Base-by-base conservation (phyloP, 2,888 invertebrate genomes). In the Cantharis rustica region DNA sequence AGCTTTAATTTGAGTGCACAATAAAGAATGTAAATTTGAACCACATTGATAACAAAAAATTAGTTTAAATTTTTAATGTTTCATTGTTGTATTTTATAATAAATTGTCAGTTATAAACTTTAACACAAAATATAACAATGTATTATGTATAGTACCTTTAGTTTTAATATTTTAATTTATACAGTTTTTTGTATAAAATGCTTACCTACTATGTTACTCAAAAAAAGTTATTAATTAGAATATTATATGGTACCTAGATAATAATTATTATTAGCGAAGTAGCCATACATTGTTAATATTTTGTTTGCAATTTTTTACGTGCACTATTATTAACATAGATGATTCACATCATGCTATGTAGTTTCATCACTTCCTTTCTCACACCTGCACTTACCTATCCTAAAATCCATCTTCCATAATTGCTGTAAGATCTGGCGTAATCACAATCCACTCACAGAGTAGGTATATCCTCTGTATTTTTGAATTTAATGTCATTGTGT, bases 301-400 rank as follows among this genome's bases (percentile, higher is more conserved):
- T 66, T 20, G 23, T 66, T 66, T 27, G 69, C 16, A 69, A 27
- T 69, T 69, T 69, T 69, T 27, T 73, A 61, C 23, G 15, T 17
- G 20, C 62, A 61, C 64, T 69, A 62, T 62, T 71, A 75, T 71
- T 71, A 66, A 61, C 27, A 62, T 31, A 15, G 69, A 73, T 75
- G 78, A 75, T 72, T 78, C 75, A 75, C 63, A 72, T 61, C 16
- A n/a, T 20, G 20, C 47, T 75, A 69, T 69, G 68, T 73, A 75
- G 77, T 81, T 81, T 81, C 80, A 77, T 77, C 79, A 80, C 80
- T 81, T 81, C 80, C 80, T 81, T 81, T 81, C 81, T 81, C 81
- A 81, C 81, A 81, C 81, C 81, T 81, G 80, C 80, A 79, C 76
- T 78, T 76, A 79, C 81, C 81, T 78, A 79, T 79, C 81, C 80